Percentiles rank a stretch among this genome's conserved stretches.
Evolutionary conservation across 2,113 vertebrate species (phyloP).

Genomic region (Mola mola): DNA sequence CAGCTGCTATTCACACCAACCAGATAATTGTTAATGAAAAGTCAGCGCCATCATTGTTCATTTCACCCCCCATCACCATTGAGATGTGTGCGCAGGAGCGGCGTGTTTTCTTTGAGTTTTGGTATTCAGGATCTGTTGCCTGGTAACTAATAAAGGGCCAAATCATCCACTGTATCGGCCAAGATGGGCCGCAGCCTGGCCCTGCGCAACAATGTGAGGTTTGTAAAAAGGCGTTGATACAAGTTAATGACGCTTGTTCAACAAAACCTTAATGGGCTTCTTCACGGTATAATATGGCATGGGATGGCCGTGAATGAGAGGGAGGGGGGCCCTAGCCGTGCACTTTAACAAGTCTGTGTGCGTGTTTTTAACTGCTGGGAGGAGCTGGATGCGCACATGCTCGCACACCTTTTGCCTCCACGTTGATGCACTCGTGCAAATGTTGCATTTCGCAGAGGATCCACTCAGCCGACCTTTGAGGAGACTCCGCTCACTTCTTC

Average conservation of each 20-base stretch:
- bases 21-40: conserved; percentile 99
- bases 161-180: conserved; percentile 95
- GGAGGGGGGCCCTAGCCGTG: conserved; percentile 59
- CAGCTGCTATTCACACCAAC: conserved; percentile 99
- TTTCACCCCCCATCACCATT: conserved; percentile 92
- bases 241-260: conserved; percentile 98
- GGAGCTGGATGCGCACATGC: conserved; percentile 36
- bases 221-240: conserved; percentile 96
- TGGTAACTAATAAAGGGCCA: conserved; percentile 97
- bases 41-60: conserved; percentile 99
- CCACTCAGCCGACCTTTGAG: background rate
- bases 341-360: conserved; percentile 74
- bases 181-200: conserved; percentile 96
- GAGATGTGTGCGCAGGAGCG: conserved; percentile 96
- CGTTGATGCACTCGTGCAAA: conserved; percentile 1
- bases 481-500: conserved; percentile 2
- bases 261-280: conserved; percentile 98
- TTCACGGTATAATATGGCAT: conserved; percentile 96
- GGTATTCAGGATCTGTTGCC: conserved; percentile 99
- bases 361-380: conserved; percentile 71
- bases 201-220: conserved; percentile 92
- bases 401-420: background rate
- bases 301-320: conserved; percentile 84
- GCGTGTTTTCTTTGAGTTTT: conserved; percentile 99
- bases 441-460: background rate